These are phyloP conservation scores for Oplegnathus fasciatus DNA, from an alignment of 2,113 vertebrate species.

Conservation along the genomic window DNA sequence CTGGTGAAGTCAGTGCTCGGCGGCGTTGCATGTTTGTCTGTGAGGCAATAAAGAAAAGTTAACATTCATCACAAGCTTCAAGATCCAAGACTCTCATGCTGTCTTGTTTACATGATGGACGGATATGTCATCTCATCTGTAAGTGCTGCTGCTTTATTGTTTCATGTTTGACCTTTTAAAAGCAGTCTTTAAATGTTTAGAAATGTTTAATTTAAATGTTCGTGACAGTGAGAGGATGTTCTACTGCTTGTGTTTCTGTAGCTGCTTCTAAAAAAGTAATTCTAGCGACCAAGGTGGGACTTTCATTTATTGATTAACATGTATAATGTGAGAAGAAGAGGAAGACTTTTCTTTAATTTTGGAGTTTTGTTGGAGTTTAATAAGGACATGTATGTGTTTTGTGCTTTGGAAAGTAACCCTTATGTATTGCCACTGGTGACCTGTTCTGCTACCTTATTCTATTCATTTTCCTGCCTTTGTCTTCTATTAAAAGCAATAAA, in stretches of 20 bases:
- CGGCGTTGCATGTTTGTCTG: slow-evolving; percentile 50
- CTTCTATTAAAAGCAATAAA: neutral
- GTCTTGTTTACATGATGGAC: slow-evolving; percentile 75
- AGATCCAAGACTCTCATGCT: slow-evolving; percentile 61
- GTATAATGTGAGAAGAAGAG: neutral
- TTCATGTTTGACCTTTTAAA: neutral
- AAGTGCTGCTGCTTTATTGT: slow-evolving; percentile 60
- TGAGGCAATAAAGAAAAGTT: slow-evolving; percentile 64
- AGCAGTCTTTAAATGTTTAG: neutral
- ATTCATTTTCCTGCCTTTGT: neutral
- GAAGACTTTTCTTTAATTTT: neutral
- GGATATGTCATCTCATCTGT: slow-evolving; percentile 72
- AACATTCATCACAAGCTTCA: slow-evolving; percentile 41
- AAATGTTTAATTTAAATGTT: no score
- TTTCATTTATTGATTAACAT: neutral
- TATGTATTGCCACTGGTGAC: neutral
- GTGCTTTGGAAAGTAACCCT: no score
- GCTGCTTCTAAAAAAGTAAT: neutral
- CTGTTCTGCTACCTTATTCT: neutral
- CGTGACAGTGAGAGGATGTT: neutral
- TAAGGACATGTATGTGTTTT: neutral
- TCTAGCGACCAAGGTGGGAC: neutral
- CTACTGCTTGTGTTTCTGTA: neutral
- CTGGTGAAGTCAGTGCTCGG: slow-evolving; percentile 54
- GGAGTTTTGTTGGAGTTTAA: neutral